Base-by-base conservation (phyloP, 2,888 invertebrate species). In the Rotaria macrura region DNA sequence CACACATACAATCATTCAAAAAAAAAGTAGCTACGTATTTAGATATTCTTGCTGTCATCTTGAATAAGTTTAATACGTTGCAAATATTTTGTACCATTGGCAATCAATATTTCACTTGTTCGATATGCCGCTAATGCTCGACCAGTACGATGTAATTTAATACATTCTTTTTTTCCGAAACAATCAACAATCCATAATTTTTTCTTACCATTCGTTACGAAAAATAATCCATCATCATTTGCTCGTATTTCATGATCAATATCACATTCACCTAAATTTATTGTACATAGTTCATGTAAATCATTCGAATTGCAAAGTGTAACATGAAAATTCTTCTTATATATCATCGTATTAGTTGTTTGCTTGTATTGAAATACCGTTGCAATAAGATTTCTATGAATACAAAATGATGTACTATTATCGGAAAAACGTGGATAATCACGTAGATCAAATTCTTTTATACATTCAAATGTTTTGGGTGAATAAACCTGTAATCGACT, bases 381-480 rank as follows among this genome's bases (percentile, higher is more conserved):
- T 40, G 79, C 79, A n/a, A 79, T 79, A n/a, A 43, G 2, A 43
- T 79, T 43, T 40, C 6, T 9, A 3, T 79, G n/a, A 20, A 43
- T 43, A 43, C 79, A 79, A 79, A 79, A 79, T n/a, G 43, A 43
- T 79, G 79, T 79, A 43, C 79, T 79, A 79, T 79, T 79, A n/a
- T 79, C 43, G 3, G 43, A 43, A 43, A 79, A 79, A 25, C 12
- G 25, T 79, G 43, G 12, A 79, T 79, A 79, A 79, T 79, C 25
- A n/a, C 2, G 23, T 79, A 79, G n/a, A 43, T 79, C n/a, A n/a
- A 79, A 79, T n/a, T 25, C 0, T 79, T 79, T 79, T 40, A 43
- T 43, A 43, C 43, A n/a, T 12, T 79, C 38, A 43, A 79, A 79
- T 79, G 79, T 43, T 79, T 43, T 40, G 1, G 79, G n/a, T n/a